Evolutionary conservation across 2,113 vertebrate species (phyloP).

Genomic region (Vombatus ursinus): DNA sequence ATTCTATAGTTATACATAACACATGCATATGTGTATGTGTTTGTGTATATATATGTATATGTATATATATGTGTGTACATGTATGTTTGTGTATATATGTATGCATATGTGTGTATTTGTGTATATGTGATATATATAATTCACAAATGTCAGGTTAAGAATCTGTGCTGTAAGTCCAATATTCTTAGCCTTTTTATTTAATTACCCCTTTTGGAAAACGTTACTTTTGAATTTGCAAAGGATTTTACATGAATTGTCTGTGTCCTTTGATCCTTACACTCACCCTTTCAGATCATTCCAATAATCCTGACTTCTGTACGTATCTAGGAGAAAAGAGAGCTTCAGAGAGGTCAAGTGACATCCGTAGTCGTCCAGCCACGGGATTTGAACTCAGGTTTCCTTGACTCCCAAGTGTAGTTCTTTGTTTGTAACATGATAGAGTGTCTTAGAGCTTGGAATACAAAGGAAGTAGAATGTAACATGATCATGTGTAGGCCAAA

Average conservation of each 20-base stretch:
- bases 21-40: too few relatives aligned
- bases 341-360: neutral
- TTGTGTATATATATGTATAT: too few relatives aligned
- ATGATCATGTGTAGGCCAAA: neutral
- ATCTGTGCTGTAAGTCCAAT: too few relatives aligned
- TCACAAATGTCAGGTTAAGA: too few relatives aligned
- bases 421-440: neutral
- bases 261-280: neutral
- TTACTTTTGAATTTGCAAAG: neutral
- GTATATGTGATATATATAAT: too few relatives aligned
- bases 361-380: neutral
- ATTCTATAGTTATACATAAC: too few relatives aligned
- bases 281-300: neutral
- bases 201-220: neutral
- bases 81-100: too few relatives aligned
- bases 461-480: neutral
- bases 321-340: neutral
- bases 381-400: neutral
- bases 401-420: neutral
- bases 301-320: neutral
- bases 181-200: too few relatives aligned
- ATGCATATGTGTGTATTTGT: too few relatives aligned
- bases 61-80: too few relatives aligned
- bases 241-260: neutral
- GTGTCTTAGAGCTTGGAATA: neutral